Evolutionary conservation across 2,113 vertebrate species (phyloP), one percentile per base, ranked within the genome.

Genomic region (Cololabis saira): DNA sequence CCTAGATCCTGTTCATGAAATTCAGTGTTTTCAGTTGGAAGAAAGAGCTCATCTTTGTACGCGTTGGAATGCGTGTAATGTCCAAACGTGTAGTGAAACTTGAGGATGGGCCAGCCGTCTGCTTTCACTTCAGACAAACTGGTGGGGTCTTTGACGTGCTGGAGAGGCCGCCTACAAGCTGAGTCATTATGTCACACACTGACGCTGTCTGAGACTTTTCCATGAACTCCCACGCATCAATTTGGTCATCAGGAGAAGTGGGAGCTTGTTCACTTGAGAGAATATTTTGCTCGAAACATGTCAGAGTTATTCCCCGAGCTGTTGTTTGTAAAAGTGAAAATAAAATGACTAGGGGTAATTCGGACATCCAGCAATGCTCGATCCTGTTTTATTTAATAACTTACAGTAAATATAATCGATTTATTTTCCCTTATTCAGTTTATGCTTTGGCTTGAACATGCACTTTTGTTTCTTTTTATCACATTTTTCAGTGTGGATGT

Each of bases 141-240:
- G 81, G 64, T 74, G 82, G 74, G 64, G 79, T 74, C 72, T 81
- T 85, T 84, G 79, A 89, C 77, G 80, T 64, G 82, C 63, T 47
- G 53, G 74, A 86, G 88, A 83, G 84, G 82, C 90, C 88, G 87
- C 90, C 90, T 87, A 84, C 90, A 84, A 84, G 84, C 88, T 90
- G 88, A 91, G 68, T 91, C 88, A 90, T 82, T 61, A 83, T 84
- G 82, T 88, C 82, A 85, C 86, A 80, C 78, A 56, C 70, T 84
- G 87, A 89, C 66, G 81, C 80, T 59, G 79, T 87, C 84, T 84
- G 76, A 86, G 75, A 85, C 73, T 80, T 80, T 83, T 78, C 82
- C 85, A 87, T 68, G 66, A 84, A 90, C 89, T 86, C 86, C 87
- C 81, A 86, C 87, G n/a, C 66, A 72, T 87, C 72, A 71, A 56